Evolutionary conservation across 2,113 vertebrate species (phyloP).

Genomic region (Onychostruthus taczanowskii): DNA sequence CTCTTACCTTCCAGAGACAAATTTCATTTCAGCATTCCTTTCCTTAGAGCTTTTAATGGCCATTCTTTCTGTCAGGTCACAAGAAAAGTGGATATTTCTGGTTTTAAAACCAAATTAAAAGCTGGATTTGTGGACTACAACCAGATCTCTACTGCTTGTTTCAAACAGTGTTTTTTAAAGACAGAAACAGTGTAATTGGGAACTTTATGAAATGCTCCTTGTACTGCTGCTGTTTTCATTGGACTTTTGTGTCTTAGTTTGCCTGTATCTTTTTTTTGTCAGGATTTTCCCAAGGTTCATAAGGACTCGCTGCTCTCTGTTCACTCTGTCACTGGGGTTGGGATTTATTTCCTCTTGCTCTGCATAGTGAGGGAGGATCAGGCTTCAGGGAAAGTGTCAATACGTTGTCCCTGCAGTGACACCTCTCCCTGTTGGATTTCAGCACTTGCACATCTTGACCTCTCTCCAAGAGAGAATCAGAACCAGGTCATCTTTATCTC

Average conservation of each 20-base stretch:
- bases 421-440: background rate
- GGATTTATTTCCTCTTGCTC: background rate
- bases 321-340: background rate
- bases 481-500: background rate
- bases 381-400: background rate
- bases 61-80: background rate
- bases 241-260: background rate
- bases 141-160: background rate
- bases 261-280: background rate
- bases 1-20: background rate
- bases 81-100: background rate
- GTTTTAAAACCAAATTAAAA: conserved; percentile 49
- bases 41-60: conserved; percentile 17
- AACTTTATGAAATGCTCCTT: background rate
- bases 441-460: background rate
- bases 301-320: background rate
- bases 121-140: background rate
- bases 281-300: background rate
- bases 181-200: background rate
- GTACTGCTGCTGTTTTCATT: background rate
- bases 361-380: background rate
- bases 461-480: background rate
- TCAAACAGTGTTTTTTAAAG: background rate
- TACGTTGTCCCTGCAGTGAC: background rate
- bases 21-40: conserved; percentile 46